Conservation (phyloP, 64 coral and sea anemone genomes). For the Dendronephthya gigantea region DNA sequence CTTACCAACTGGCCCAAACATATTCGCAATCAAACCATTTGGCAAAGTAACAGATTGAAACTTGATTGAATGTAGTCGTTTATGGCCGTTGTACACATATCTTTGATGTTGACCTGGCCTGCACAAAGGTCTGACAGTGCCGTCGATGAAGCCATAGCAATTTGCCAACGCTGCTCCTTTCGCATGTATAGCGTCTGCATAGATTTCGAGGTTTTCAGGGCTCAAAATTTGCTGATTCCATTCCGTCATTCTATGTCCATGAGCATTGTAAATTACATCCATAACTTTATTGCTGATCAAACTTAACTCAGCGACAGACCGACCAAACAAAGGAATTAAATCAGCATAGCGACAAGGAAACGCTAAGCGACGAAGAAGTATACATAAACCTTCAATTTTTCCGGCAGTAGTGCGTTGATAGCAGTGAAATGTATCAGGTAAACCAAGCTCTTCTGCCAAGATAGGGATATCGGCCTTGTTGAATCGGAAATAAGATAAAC, state of each 20-base stretch:
- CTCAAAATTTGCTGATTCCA: constrained; percentile 17
- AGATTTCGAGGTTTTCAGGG: constrained; percentile 22
- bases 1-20: constrained; percentile 39
- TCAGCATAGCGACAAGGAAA: neutral
- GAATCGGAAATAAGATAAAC: neutral
- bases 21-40: constrained; percentile 40
- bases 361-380: neutral
- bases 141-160: constrained; percentile 31
- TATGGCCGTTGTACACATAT: constrained; percentile 29
- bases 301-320: constrained; percentile 7
- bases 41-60: constrained; percentile 38
- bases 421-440: neutral
- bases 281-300: constrained; percentile 23
- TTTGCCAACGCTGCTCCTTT: constrained; percentile 36
- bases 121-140: constrained; percentile 21
- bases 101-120: constrained; percentile 3
- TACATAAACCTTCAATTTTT: neutral
- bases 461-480: neutral
- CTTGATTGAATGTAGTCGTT: constrained; percentile 11
- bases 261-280: constrained; percentile 26
- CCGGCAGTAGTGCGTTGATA: neutral
- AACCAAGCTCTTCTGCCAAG: neutral
- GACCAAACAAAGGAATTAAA: constrained; percentile 24
- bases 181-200: constrained; percentile 11
- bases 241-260: constrained; percentile 24